These are phyloP conservation scores for Lonchura striata DNA, from an alignment of 2,113 vertebrate genomes.

Conservation along the genomic window DNA sequence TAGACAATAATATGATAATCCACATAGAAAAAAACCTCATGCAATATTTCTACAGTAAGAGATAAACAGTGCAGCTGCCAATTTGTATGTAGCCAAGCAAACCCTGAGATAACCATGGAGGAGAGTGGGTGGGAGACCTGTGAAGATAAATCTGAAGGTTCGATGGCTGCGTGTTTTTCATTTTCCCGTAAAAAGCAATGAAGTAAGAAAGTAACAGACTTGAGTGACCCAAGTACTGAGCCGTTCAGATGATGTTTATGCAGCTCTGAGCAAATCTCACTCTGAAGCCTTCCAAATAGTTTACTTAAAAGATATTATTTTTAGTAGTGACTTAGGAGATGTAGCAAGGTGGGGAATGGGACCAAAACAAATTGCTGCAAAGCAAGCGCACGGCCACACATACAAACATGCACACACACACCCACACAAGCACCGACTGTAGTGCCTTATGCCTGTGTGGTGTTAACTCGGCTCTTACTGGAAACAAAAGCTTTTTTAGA, in stretches of 20 bases:
- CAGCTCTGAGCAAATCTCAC: conserved; percentile 33
- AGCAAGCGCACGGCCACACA: neutral
- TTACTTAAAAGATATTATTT: conserved; percentile 37
- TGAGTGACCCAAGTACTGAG: conserved; percentile 5
- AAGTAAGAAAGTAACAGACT: conserved; percentile 19
- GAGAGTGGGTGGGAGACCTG: neutral
- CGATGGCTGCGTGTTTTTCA: conserved; percentile 6
- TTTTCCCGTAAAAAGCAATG: conserved; percentile 16
- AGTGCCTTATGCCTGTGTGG: neutral
- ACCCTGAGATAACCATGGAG: neutral
- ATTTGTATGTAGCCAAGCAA: conserved; percentile 46
- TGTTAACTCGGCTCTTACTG: neutral
- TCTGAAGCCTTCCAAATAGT: conserved; percentile 13
- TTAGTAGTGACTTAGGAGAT: conserved; percentile 26
- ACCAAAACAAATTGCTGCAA: conserved; percentile 33
- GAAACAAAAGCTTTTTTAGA: conserved; percentile 32
- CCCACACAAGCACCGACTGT: neutral
- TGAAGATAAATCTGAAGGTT: conserved; percentile 23
- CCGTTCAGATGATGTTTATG: conserved; percentile 24
- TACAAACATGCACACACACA: neutral
- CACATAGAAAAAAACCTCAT: neutral
- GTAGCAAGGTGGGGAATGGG: neutral
- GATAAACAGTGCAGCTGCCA: conserved; percentile 46
- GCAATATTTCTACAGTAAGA: conserved; percentile 46
- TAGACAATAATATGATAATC: conserved; percentile 63